Percentiles rank a stretch among this genome's conserved stretches.
These are phyloP conservation scores for Natator depressus DNA, from an alignment of 2,113 vertebrate species.

Conservation along the genomic window DNA sequence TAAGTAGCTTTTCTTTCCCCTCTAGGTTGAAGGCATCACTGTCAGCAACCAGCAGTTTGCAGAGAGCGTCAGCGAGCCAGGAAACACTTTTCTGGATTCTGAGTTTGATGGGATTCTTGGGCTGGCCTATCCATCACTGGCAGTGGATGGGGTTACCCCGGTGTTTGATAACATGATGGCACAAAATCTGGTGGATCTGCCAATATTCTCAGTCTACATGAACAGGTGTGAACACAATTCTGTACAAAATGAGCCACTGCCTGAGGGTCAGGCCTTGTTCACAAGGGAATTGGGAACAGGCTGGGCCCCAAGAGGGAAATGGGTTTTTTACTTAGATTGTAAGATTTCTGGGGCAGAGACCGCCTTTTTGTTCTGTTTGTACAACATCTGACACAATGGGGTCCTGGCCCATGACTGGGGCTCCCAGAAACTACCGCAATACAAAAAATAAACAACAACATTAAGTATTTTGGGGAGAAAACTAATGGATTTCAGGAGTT, in stretches of 20 bases:
- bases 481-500: fast-evolving
- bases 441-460: not conserved
- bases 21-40: slow-evolving; percentile 74
- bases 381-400: not conserved
- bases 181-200: slow-evolving; percentile 63
- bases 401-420: not conserved
- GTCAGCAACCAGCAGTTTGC: slow-evolving; percentile 55
- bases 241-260: fast-evolving
- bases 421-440: not conserved
- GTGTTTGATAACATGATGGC: slow-evolving; percentile 74
- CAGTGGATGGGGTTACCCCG: slow-evolving; percentile 54
- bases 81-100: slow-evolving; percentile 63
- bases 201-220: slow-evolving; percentile 65
- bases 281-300: not conserved
- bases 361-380: not conserved
- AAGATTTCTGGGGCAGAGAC: not conserved
- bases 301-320: not conserved
- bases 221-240: not conserved
- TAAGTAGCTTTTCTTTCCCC: not conserved
- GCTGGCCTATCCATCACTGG: slow-evolving; percentile 65
- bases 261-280: fast-evolving
- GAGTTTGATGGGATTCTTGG: slow-evolving; percentile 66
- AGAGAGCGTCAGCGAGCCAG: slow-evolving; percentile 72
- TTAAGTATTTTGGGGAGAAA: not conserved
- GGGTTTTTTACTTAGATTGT: not conserved